Percentiles rank a stretch among this genome's conserved stretches.
Evolutionary conservation across 2,888 invertebrate species (phyloP).

Genomic region (Gortyna flavago): DNA sequence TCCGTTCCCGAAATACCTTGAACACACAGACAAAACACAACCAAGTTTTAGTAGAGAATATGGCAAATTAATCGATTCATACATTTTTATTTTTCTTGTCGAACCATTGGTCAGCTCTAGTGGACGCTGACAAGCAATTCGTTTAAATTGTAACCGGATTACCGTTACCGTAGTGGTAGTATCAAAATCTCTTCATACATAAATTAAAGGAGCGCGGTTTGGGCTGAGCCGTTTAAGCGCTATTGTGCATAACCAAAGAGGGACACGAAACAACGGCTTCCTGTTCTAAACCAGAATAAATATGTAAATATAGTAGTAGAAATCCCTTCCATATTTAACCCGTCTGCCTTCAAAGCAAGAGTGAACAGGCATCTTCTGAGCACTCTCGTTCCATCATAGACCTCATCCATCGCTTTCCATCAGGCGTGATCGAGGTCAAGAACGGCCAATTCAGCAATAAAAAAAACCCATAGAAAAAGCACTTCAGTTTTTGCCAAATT

Average conservation of each 20-base stretch:
- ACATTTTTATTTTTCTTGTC: constrained; percentile 35
- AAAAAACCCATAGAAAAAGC: not conserved
- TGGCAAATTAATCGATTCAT: constrained; percentile 3
- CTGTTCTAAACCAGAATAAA: constrained; percentile 32
- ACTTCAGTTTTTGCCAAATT: not conserved
- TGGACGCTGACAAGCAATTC: constrained; percentile 64
- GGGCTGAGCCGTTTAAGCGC: constrained; percentile 80
- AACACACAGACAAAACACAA: constrained; percentile 19
- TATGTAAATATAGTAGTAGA: not conserved
- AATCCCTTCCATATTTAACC: not conserved
- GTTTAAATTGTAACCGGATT: constrained; percentile 71
- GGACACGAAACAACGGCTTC: constrained; percentile 69
- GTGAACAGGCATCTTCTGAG: not conserved
- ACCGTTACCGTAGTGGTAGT: constrained; percentile 64
- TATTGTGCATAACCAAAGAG: constrained; percentile 84
- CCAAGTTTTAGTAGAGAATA: constrained; percentile 7
- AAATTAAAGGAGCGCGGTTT: constrained; percentile 81
- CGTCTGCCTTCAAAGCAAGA: not conserved
- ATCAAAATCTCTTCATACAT: constrained; percentile 86
- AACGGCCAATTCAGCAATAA: not conserved
- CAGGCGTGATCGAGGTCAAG: not conserved
- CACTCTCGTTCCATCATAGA: not conserved
- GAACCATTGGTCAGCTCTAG: constrained; percentile 41
- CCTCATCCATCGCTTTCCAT: not conserved
- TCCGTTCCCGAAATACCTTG: not conserved